Conservation (phyloP, 2,113 vertebrate species). For the Chaenocephalus aceratus region DNA sequence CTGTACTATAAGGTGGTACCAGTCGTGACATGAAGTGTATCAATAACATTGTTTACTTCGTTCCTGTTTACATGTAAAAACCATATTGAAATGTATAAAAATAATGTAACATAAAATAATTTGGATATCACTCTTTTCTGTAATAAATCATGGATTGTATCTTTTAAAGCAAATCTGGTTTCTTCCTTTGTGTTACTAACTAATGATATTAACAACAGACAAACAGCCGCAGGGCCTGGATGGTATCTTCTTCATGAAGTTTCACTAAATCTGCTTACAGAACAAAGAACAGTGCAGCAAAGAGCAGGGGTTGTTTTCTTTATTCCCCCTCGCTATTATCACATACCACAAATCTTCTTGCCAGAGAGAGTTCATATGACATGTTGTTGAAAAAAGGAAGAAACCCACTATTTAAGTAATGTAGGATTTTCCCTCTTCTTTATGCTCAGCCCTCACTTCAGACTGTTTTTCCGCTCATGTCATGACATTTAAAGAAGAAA, state of each 20-base stretch:
- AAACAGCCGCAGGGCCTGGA: neutral
- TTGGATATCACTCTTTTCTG: conserved; percentile 88
- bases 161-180: conserved; percentile 74
- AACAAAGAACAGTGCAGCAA: conserved; percentile 31
- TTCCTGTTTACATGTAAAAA: conserved; percentile 87
- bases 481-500: conserved; percentile 42
- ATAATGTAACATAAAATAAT: conserved; percentile 81
- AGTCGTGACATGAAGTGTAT: conserved; percentile 73
- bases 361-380: conserved; percentile 42
- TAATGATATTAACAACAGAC: neutral
- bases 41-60: conserved; percentile 84
- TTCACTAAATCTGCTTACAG: conserved; percentile 52
- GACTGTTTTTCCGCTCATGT: conserved; percentile 57
- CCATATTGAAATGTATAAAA: conserved; percentile 77
- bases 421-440: conserved; percentile 75
- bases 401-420: conserved; percentile 64
- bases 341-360: conserved; percentile 47
- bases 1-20: conserved; percentile 55
- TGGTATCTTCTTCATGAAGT: conserved; percentile 32
- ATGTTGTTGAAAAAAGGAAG: conserved; percentile 61
- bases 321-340: conserved; percentile 42
- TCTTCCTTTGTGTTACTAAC: conserved; percentile 35
- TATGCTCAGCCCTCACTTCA: conserved; percentile 50
- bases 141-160: conserved; percentile 87
- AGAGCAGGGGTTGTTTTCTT: conserved; percentile 28